Evolutionary conservation across 2,797 vertebrate genomes (phyloP), one percentile per base, ranked within the genome.

Genomic region (Podargus strigoides): DNA sequence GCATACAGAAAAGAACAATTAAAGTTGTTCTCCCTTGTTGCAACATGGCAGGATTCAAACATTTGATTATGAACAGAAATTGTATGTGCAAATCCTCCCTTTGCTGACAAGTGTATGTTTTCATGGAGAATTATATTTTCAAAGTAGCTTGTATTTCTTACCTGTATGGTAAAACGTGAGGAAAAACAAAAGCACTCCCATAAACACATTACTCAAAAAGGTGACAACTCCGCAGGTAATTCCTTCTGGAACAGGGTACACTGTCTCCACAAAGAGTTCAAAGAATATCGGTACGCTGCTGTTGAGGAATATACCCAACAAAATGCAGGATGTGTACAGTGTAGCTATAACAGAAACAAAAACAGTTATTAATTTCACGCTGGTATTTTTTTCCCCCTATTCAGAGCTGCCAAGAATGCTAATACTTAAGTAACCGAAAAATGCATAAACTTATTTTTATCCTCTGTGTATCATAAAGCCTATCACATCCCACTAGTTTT

Each of bases 221-320:
- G 99, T 99, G 97, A 99, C 99, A 85, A 99, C 98, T 64, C 99
- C 99, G 9, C 99, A 99, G 85, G 99, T 99, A 98, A 99, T 99
- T 95, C 99, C 99, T 98, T 99, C 99, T 86, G 99, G 99, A 96
- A 99, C 99, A 7, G 99, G 99, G 95, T 99, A 99, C 85, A 99
- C 99, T 0, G 99, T 99, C 97, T 99, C 99, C 87, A 99, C 99
- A 94, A 99, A 98, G 85, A 99, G 98, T 97, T 99, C 99, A 27
- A 99, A 99, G 98, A 99, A 99, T 96, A 99, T 99, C 30, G 99
- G 99, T 89, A 99, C 96, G 0, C 99, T 99, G 98, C 99, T 99
- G 97, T 99, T 99, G 95, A 99, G 98, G 97, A 99, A 99, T 75
- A 99, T 98, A 66, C 99, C 99, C 92, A 99, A 95, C 97, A 99